Evolutionary conservation across 1,140 invertebrate genomes (phyloP).

Genomic region (Hyposmocoma kahamanoa): DNA sequence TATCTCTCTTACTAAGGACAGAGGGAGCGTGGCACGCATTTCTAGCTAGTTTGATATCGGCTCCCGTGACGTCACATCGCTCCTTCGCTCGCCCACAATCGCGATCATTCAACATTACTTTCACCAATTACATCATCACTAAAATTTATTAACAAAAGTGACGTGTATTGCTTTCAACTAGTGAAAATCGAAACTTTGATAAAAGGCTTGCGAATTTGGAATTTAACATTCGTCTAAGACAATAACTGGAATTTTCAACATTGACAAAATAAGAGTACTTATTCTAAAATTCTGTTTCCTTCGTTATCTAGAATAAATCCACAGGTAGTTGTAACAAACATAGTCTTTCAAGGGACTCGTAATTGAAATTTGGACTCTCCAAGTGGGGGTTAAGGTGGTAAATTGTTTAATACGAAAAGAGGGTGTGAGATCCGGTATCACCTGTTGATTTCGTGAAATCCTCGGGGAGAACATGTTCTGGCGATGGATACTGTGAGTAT

Average conservation of each 20-base stretch:
- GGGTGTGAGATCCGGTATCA: constrained; percentile 61
- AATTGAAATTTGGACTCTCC: constrained; percentile 48
- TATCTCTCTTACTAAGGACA: constrained; percentile 46
- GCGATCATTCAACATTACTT: background rate
- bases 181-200: too few relatives aligned
- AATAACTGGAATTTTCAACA: too few relatives aligned
- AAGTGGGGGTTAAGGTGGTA: constrained; percentile 39
- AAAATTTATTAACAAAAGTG: too few relatives aligned
- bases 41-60: constrained; percentile 68
- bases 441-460: constrained; percentile 58
- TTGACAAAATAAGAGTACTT: too few relatives aligned
- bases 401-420: constrained; percentile 37
- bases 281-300: too few relatives aligned
- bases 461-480: constrained; percentile 55
- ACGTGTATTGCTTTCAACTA: too few relatives aligned
- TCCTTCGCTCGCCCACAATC: constrained; percentile 16
- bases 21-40: constrained; percentile 65
- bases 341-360: constrained; percentile 17
- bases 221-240: too few relatives aligned
- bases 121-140: background rate
- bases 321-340: constrained; percentile 43
- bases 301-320: constrained; percentile 29
- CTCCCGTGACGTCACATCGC: constrained; percentile 61
- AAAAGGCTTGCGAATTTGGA: too few relatives aligned
- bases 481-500: constrained; percentile 21